Percentiles rank a stretch among this genome's conserved stretches.
Conservation (phyloP, 37 sponge, comb jelly and placozoan species). For the Hexactinellida sp. region DNA sequence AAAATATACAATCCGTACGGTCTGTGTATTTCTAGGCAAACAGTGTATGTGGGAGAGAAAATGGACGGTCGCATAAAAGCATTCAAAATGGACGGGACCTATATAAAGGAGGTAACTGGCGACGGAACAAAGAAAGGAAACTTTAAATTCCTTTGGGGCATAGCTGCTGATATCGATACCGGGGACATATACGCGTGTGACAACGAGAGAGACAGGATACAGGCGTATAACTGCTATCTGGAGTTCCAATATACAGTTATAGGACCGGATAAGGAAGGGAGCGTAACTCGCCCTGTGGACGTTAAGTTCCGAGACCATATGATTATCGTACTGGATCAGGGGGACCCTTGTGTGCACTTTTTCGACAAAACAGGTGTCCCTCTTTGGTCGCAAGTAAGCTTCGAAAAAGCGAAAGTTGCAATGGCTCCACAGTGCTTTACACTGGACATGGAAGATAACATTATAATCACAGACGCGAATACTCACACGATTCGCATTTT, state of each 20-base stretch:
- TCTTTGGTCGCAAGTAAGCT: not conserved
- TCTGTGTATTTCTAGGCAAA: not conserved
- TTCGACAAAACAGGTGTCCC: not conserved
- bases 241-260: not conserved
- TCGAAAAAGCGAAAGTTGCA: not conserved
- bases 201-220: not conserved
- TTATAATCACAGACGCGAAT: not conserved
- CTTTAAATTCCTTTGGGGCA: not conserved
- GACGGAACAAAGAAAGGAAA: not conserved
- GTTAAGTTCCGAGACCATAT: not conserved
- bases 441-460: not conserved
- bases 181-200: constrained; percentile 7
- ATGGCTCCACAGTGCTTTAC: constrained; percentile 1
- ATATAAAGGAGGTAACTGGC: not conserved
- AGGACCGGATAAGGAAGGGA: not conserved
- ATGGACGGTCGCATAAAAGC: not conserved
- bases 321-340: constrained; percentile 1
- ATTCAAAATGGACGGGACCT: not conserved
- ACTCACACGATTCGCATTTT: not conserved
- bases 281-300: not conserved
- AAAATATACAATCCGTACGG: not conserved
- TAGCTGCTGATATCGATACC: not conserved
- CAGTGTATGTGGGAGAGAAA: not conserved
- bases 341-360: constrained; percentile 2
- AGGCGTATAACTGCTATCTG: not conserved